Base-by-base conservation (phyloP, 2,888 invertebrate genomes). In the Diarsia rubi region DNA sequence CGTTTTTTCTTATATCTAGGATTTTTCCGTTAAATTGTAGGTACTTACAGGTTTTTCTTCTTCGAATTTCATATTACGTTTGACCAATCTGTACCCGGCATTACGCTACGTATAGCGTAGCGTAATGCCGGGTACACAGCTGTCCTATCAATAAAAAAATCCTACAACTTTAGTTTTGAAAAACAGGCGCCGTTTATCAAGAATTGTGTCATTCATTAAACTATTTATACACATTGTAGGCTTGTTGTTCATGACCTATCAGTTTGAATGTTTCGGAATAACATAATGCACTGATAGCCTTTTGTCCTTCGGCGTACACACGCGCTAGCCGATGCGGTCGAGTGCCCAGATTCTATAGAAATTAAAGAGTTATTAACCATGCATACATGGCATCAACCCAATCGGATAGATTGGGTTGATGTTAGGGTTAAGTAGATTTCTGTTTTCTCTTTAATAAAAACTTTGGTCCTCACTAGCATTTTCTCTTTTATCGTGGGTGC, bases 1-100 rank as follows among this genome's bases (percentile, higher is more conserved):
- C 97, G 97, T 95, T 14, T 47, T 16, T 42, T n/a, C n/a, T n/a
- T n/a, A 37, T 37, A 37, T 37, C 37, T 37, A 5, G 37, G 37
- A 37, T 37, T 37, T 37, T 37, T 3, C 37, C 6, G 37, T 37
- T 5, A 37, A 37, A 37, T 37, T 37, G 37, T 37, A n/a, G n/a
- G n/a, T n/a, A n/a, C n/a, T n/a, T n/a, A 37, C 37, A 37, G 4
- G 37, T 37, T 37, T 37, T 37, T 37, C 37, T 37, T 37, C 37
- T 37, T 37, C 37, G n/a, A n/a, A n/a, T 37, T 37, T 37, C 37
- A 37, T 37, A 37, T 37, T 37, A 37, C 37, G 6, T 37, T 37
- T 37, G 8, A 37, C 37, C 37, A 37, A 37, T 8, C 8, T 37
- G 37, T 37, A 37, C 8, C 6, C 6, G 37, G 1, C 37, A 37